These are phyloP conservation scores for Urocitellus parryii DNA, from an alignment of 2,113 vertebrate genomes.

Conservation along the genomic window DNA sequence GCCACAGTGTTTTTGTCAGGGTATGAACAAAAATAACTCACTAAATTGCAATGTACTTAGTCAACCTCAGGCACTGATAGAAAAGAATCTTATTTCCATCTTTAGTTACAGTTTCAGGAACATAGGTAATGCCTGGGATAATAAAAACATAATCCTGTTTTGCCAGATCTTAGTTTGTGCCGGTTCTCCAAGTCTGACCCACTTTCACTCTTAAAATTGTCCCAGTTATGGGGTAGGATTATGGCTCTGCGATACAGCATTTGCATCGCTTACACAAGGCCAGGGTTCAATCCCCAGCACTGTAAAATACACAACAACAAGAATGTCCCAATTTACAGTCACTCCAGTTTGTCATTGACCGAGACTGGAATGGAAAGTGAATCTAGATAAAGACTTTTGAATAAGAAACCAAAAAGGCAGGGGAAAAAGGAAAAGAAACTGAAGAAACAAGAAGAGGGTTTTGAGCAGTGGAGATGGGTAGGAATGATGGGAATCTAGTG, in stretches of 20 bases:
- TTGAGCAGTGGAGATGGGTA: neutral
- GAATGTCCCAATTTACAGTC: neutral
- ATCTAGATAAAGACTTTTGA: conserved; percentile 14
- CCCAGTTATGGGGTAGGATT: neutral
- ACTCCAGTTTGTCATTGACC: neutral
- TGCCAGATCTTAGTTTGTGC: neutral
- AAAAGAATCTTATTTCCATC: conserved; percentile 23
- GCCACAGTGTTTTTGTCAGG: neutral
- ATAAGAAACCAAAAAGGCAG: neutral
- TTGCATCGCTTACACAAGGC: neutral
- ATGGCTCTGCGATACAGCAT: neutral
- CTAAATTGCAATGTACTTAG: conserved; percentile 28
- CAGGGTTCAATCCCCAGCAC: too few species aligned
- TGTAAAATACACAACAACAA: too few species aligned
- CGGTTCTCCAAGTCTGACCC: neutral
- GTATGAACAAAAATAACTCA: neutral
- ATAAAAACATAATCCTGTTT: neutral
- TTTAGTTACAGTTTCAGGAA: conserved; percentile 33
- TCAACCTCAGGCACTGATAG: neutral
- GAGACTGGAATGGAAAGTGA: conserved; percentile 10
- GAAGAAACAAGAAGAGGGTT: neutral
- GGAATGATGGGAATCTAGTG: neutral
- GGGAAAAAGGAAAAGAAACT: neutral
- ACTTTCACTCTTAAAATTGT: neutral
- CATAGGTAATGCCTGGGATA: neutral